Evolutionary conservation across 1,140 invertebrate genomes (phyloP).

Genomic region (Reticulitermes speratus): DNA sequence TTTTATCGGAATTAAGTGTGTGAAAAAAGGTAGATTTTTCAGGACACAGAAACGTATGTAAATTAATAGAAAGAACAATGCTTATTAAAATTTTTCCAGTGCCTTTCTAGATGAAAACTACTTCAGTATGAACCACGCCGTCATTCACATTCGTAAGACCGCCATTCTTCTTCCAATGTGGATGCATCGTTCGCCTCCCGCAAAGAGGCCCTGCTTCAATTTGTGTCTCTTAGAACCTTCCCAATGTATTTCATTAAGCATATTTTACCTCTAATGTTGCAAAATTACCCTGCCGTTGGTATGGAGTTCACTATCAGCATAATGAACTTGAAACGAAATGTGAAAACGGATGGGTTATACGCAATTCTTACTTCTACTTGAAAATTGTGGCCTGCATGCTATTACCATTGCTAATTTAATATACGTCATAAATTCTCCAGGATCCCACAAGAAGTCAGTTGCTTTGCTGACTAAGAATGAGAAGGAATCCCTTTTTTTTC

Average conservation of each 20-base stretch:
- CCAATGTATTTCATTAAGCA: background rate
- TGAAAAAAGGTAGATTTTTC: too few relatives aligned
- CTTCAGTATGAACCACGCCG: too few relatives aligned
- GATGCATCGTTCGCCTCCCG: background rate
- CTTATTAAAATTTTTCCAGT: too few relatives aligned
- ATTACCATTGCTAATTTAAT: slow-evolving; percentile 17
- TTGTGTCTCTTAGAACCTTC: background rate
- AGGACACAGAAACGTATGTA: too few relatives aligned
- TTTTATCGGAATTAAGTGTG: too few relatives aligned
- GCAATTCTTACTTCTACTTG: background rate
- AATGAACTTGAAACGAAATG: slow-evolving; percentile 13
- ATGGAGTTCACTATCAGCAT: background rate
- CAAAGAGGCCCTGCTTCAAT: background rate
- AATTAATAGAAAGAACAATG: too few relatives aligned
- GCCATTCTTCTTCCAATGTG: background rate
- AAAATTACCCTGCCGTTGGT: background rate
- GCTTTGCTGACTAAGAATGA: background rate
- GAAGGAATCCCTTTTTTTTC: background rate
- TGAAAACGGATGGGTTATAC: slow-evolving; percentile 1
- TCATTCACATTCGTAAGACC: too few relatives aligned
- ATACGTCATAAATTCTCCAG: background rate
- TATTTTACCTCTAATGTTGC: background rate
- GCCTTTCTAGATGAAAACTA: too few relatives aligned
- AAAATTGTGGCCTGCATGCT: background rate
- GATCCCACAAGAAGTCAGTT: slow-evolving; percentile 4